Conservation (phyloP, 2,888 invertebrate species). For the Melanostoma mellinum region DNA sequence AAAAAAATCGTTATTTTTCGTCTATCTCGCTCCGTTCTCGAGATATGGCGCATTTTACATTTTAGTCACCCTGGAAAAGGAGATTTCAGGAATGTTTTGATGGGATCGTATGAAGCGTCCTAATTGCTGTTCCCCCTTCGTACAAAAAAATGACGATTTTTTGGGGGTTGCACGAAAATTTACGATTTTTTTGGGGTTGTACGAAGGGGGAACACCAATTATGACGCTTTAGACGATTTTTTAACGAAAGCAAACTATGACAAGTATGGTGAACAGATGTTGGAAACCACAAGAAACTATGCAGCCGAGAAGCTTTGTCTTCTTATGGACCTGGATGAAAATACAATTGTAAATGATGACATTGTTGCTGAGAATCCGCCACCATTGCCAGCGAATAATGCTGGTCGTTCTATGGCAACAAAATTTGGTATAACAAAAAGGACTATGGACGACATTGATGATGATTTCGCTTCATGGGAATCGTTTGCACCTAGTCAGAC, state of each 20-base stretch:
- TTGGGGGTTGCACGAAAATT: no score
- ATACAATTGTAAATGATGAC: slow-evolving; percentile 68
- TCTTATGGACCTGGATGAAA: slow-evolving; percentile 78
- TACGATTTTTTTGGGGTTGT: no score
- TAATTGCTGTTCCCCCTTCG: no score
- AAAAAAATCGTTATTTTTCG: no score
- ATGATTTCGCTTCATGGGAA: slow-evolving; percentile 76
- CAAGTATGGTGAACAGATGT: slow-evolving; percentile 90
- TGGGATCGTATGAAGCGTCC: no score
- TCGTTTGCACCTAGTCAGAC: slow-evolving; percentile 73
- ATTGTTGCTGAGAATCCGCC: slow-evolving; percentile 22
- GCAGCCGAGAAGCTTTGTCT: slow-evolving; percentile 85
- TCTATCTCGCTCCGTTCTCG: no score
- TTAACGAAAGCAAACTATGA: slow-evolving; percentile 93
- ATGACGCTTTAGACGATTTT: no score
- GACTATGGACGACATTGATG: slow-evolving; percentile 48
- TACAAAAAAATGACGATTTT: no score
- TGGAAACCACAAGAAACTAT: slow-evolving; percentile 89
- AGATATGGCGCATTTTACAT: no score
- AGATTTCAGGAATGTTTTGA: no score
- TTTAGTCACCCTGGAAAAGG: no score
- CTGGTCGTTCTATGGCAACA: slow-evolving; percentile 1
- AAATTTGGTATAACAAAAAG: slow-evolving; percentile 22
- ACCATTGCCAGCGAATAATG: not conserved
- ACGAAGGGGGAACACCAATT: no score